phyloP scores from a whole-genome alignment of 2,113 vertebrate genomes.

The Ramphastos sulfuratus region DNA sequence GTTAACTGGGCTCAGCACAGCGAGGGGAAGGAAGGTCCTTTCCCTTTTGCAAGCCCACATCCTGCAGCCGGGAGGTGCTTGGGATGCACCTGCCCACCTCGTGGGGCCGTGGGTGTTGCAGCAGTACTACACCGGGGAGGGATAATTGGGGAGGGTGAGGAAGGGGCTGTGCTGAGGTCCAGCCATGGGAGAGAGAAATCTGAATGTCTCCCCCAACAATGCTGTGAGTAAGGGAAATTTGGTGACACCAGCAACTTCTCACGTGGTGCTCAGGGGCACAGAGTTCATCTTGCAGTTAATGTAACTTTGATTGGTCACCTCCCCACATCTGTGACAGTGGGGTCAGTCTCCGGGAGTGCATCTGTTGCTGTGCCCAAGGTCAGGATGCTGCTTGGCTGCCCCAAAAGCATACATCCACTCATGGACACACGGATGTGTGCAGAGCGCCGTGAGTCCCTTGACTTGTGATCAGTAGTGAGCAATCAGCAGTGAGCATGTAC shows the following conservation, averaged over 20 bases:
- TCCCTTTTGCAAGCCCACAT: slow-evolving; percentile 2
- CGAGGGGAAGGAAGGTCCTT: not conserved
- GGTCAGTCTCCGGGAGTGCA: not conserved
- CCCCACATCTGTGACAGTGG: not conserved
- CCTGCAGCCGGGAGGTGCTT: not conserved
- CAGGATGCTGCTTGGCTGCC: not conserved
- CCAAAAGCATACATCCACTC: not conserved
- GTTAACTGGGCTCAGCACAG: not conserved
- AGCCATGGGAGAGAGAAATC: not conserved
- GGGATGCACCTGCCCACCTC: not conserved
- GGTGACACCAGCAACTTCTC: not conserved
- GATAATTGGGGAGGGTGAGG: not conserved
- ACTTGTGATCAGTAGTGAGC: not conserved
- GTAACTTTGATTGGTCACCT: not conserved
- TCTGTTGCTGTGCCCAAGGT: fast-evolving
- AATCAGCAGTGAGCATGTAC: not conserved
- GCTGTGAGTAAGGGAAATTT: not conserved
- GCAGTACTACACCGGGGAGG: not conserved
- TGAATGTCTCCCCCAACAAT: fast-evolving
- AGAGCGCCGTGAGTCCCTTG: fast-evolving
- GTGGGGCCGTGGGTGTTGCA: fast-evolving
- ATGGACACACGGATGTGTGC: fast-evolving
- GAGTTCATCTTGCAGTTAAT: not conserved
- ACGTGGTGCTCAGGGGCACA: not conserved
- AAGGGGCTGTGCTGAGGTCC: not conserved